Evolutionary conservation across 2,797 vertebrate species (phyloP), one percentile per base, ranked within the genome.

Genomic region (Nyctibius grandis): DNA sequence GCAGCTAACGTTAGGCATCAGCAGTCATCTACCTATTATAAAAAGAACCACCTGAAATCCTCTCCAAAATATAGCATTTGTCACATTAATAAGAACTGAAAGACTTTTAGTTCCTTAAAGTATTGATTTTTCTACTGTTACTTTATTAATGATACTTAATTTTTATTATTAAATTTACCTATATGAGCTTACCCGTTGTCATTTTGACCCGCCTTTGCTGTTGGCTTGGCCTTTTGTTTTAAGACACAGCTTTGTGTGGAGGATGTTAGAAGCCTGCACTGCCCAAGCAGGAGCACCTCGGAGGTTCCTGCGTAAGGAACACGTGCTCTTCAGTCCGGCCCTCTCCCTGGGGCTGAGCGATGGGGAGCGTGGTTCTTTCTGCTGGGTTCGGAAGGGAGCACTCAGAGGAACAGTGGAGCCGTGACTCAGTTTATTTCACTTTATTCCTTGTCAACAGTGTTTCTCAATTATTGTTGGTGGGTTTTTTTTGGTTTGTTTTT

Each of bases 141-240:
- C 23, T 69, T 77, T 22, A 76, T 29, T 36, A 44, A 26, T 25
- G 18, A 36, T 31, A 34, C 6, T 72, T 54, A 15, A 7, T 25
- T 83, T 65, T 67, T 40, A 25, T 48, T 19, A 18, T 36, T 2
- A 34, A 38, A 8, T 34, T 81, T 48, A 16, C 42, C 28, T 31
- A 3, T 20, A 0, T 0, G 2, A 64, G 12, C 40, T 33, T 77
- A 11, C 12, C 29, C 0, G 0, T 61, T 31, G 33, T 33, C 7
- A 4, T 65, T 81, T n/a, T 69, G 38, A 48, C 29, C 21, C 0
- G 0, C 3, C 48, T 69, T 54, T 67, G 50, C 21, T 1, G 1
- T 44, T 61, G 29, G 14, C 54, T 51, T 61, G 51, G 12, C 28
- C 8, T 51, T 63, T 9, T 21, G 29, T 31, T 68, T 51, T 7